A percentile compares a stretch with the other conserved stretches of the same genome.
These are phyloP conservation scores for Pocota personata DNA, from an alignment of 2,888 invertebrate species.

Conservation along the genomic window DNA sequence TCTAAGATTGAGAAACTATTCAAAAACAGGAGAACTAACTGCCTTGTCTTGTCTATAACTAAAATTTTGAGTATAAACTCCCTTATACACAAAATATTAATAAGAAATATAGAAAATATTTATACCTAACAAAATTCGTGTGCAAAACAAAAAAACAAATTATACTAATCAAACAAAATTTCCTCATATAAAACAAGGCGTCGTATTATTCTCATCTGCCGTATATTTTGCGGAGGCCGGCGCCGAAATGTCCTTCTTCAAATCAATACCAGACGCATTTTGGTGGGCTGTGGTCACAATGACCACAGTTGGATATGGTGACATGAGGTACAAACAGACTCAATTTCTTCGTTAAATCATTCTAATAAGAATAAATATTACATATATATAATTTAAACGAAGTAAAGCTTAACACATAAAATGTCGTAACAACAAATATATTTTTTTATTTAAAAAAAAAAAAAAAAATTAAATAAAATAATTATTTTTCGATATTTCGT, in stretches of 20 bases:
- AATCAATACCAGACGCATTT: constrained; percentile 99
- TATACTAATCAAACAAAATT: constrained; percentile 73
- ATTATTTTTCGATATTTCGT: constrained; percentile 74
- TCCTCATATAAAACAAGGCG: constrained; percentile 87
- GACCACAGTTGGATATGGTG: constrained; percentile 99
- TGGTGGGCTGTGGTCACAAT: constrained; percentile 99
- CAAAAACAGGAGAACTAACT: not conserved
- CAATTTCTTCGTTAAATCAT: constrained; percentile 66
- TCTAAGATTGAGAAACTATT: not conserved
- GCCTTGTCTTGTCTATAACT: not conserved
- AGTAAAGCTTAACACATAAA: constrained; percentile 70
- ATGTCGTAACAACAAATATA: constrained; percentile 63
- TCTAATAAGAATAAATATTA: constrained; percentile 68
- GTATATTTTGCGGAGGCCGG: constrained; percentile 99
- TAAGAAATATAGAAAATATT: not conserved
- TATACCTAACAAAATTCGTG: constrained; percentile 28
- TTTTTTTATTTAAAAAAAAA: constrained; percentile 52
- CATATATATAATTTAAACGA: constrained; percentile 65
- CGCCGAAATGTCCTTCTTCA: constrained; percentile 99
- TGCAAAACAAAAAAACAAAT: constrained; percentile 51
- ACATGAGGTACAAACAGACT: constrained; percentile 91
- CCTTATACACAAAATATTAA: not conserved
- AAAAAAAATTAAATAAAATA: constrained; percentile 43
- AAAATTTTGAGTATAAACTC: not conserved
- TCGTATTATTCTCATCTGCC: constrained; percentile 99